These are phyloP conservation scores for Gortyna flavago DNA, from an alignment of 2,888 invertebrate species.

Conservation along the genomic window DNA sequence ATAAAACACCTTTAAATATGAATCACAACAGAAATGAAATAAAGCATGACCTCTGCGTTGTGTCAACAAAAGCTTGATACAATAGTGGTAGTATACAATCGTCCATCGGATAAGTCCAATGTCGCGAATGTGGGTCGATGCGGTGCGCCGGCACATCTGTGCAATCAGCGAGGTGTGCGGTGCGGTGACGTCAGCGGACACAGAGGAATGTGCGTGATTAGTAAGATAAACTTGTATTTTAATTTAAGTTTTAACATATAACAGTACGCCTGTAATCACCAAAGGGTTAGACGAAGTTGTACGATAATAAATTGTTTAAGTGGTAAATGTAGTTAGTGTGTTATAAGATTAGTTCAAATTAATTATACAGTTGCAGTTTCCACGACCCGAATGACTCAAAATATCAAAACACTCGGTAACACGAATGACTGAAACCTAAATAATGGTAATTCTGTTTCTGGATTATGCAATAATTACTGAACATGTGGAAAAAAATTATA, in stretches of 20 bases:
- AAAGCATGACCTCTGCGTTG: slow-evolving; percentile 23
- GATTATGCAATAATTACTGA: neutral
- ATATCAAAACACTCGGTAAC: slow-evolving; percentile 37
- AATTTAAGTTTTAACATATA: slow-evolving; percentile 1
- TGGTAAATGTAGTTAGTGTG: slow-evolving; percentile 12
- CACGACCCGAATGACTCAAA: slow-evolving; percentile 36
- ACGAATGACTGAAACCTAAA: slow-evolving; percentile 38
- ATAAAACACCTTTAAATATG: neutral
- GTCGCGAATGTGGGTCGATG: slow-evolving; percentile 65
- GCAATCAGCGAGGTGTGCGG: slow-evolving; percentile 60
- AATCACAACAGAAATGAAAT: neutral
- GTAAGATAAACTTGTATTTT: slow-evolving; percentile 25
- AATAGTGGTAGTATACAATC: slow-evolving; percentile 34
- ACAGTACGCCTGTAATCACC: neutral
- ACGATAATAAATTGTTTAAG: slow-evolving; percentile 4
- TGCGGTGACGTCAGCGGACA: slow-evolving; percentile 62
- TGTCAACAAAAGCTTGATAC: slow-evolving; percentile 38
- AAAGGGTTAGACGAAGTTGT: neutral
- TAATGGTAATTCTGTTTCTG: slow-evolving; percentile 20
- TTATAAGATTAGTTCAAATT: slow-evolving; percentile 52
- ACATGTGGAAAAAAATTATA: neutral
- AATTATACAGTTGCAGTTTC: slow-evolving; percentile 55
- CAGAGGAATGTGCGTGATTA: slow-evolving; percentile 43
- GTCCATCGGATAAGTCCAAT: slow-evolving; percentile 61
- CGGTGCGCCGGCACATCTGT: slow-evolving; percentile 66